Evolutionary conservation across 1,140 invertebrate species (phyloP), one percentile per base, ranked within the genome.

Genomic region (Babylonia areolata): DNA sequence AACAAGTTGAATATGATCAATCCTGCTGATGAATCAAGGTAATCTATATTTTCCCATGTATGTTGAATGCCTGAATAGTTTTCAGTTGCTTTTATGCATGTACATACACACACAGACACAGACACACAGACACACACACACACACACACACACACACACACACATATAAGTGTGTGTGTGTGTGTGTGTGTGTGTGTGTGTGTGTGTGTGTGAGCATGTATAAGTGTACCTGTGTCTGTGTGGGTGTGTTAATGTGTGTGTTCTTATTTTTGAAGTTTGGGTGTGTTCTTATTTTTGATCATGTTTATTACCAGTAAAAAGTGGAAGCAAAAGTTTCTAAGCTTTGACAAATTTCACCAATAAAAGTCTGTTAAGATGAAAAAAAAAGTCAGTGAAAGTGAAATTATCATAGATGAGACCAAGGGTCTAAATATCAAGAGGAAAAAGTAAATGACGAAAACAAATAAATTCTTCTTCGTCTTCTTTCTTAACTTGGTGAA

Each of bases 1-100:
- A 90, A 92, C 33, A 93, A 91, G 75, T 90, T 94, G 91, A 93
- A 92, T 46, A 90, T 90, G 86, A 90, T 91, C 51, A 81, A 91
- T 15, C 91, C 93, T 69, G 58, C 51, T 69, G 81, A 81, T 64
- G 84, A 87, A 23, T 35, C 23, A 42, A 73, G 75, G 75, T 64
- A 46, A 82, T 64, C 46, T 6, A 37, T 64, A 33, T 35, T 80
- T 35, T 40, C n/a, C n/a, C n/a, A n/a, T n/a, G n/a, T n/a, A n/a
- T n/a, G n/a, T n/a, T n/a, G n/a, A n/a, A 46, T 79, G 31, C 3
- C 17, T 3, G 0, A 28, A 12, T 64, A 64, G 28, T n/a, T 64
- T n/a, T 51, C 6, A 51, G 20, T 51, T 51, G 46, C 46, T 51
- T 51, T 51, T 51, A 51, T 11, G 6, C n/a, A n/a, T n/a, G n/a